Percentiles rank a stretch among this genome's conserved stretches.
These are phyloP conservation scores for Steinernema feltiae DNA, from an alignment of 1,140 invertebrate species.

Conservation along the genomic window DNA sequence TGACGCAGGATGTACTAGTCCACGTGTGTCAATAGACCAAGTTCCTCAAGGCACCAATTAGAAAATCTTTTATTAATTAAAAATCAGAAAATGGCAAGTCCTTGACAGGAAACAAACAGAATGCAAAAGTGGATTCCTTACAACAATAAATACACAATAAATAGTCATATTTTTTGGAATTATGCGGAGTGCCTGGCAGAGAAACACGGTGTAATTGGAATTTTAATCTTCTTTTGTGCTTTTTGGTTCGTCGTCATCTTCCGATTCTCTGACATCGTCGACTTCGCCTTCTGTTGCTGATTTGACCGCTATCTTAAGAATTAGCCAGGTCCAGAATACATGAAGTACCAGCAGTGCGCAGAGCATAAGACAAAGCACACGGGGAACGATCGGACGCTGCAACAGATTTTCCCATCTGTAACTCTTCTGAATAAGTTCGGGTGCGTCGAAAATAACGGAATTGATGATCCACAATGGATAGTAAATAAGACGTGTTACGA, in stretches of 20 bases:
- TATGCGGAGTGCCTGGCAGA: not conserved
- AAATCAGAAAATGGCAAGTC: not conserved
- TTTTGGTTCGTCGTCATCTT: conserved; percentile 36
- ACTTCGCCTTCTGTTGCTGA: conserved; percentile 35
- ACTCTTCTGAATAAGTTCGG: conserved; percentile 36
- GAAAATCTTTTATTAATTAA: too few relatives aligned
- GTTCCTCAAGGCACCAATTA: too few relatives aligned
- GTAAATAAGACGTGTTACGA: conserved; percentile 74
- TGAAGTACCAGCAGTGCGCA: conserved; percentile 46
- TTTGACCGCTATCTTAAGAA: conserved; percentile 53
- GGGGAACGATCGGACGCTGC: conserved; percentile 51
- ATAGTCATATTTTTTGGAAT: not conserved
- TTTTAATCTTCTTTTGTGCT: conserved; percentile 19
- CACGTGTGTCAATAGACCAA: too few relatives aligned
- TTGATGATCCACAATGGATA: conserved; percentile 69
- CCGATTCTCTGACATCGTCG: conserved; percentile 47
- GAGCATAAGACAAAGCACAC: conserved; percentile 45
- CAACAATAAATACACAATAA: not conserved
- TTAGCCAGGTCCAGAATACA: conserved; percentile 53
- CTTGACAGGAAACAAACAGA: too few relatives aligned
- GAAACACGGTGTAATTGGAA: not conserved
- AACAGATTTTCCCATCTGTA: conserved; percentile 43
- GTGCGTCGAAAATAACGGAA: conserved; percentile 50
- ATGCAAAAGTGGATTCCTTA: not conserved
- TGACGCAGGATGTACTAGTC: too few relatives aligned